These are phyloP conservation scores for Caradrina kadenii DNA, from an alignment of 2,888 invertebrate species.

Conservation along the genomic window DNA sequence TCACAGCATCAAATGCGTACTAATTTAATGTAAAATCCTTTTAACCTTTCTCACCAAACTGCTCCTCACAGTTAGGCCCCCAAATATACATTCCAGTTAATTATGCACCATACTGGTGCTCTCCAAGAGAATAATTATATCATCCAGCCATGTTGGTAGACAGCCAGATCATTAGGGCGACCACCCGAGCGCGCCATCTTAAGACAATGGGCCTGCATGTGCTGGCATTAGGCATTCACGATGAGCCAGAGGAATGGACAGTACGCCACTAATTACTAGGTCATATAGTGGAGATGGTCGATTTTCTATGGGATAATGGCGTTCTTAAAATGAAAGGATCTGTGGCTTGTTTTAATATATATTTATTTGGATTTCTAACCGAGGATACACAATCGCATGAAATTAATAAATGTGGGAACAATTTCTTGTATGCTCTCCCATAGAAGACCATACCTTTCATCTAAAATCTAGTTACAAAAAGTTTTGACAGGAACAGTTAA, in stretches of 20 bases:
- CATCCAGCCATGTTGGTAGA: slow-evolving; percentile 37
- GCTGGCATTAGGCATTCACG: slow-evolving; percentile 23
- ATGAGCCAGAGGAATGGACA: slow-evolving; percentile 12
- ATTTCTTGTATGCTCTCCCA: too few relatives aligned
- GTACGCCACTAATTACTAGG: slow-evolving; percentile 28
- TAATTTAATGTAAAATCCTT: not conserved
- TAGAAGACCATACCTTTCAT: too few relatives aligned
- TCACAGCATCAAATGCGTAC: too few relatives aligned
- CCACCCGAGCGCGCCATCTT: slow-evolving; percentile 36
- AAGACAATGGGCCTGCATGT: slow-evolving; percentile 39
- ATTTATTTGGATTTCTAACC: too few relatives aligned
- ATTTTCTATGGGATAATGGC: not conserved
- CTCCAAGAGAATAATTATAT: slow-evolving; percentile 32
- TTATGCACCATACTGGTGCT: slow-evolving; percentile 3
- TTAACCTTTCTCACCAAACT: not conserved
- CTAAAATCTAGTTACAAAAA: too few relatives aligned
- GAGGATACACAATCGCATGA: too few relatives aligned
- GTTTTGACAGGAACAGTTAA: too few relatives aligned
- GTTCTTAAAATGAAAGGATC: not conserved
- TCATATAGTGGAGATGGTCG: not conserved
- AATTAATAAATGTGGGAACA: too few relatives aligned
- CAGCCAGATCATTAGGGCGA: slow-evolving; percentile 43
- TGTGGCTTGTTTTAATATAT: too few relatives aligned
- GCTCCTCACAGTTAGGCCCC: not conserved
- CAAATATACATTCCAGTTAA: not conserved